Base-by-base conservation (phyloP, 2,888 invertebrate genomes). In the Rugalucina vietnamica region DNA sequence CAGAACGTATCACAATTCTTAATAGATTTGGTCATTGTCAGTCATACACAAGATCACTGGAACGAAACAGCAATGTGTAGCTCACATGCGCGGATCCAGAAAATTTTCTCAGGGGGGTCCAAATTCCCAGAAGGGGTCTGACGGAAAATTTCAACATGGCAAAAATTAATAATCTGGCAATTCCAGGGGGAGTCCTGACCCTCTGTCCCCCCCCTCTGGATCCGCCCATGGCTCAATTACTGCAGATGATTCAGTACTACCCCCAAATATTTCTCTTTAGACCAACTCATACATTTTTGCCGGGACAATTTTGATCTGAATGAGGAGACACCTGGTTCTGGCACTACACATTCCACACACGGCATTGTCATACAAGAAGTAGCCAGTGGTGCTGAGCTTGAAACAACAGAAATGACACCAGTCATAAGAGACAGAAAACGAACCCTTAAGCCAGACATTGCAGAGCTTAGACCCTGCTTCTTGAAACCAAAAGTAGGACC, bases 281-380 rank as follows among this genome's bases (percentile, higher is more conserved):
- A 72, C 50, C 34, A 82, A 70, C n/a, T 5, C 29, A 60, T 74
- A 18, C 71, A 79, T 79, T 74, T 57, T n/a, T 79, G 74, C 24
- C 75, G 74, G 37, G 57, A 75, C 34, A 79, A 79, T 60, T 79
- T 79, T 49, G 74, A 79, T 71, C 36, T 79, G 24, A n/a, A 29
- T 12, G 79, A 87, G 43, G 82, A 85, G 34, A 81, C n/a, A n/a
- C n/a, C n/a, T n/a, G 84, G 81, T 12, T 18, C 79, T 57, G 88
- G 77, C 18, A 88, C 85, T 70, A 88, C 78, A 5, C 78, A 88
- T 29, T 70, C 84, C 0, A 69, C 85, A 27, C 88, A 84, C 65
- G 82, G 85, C 14, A 85, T 87, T 18, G 74, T 81, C n/a, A 76
- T 85, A 12, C 81, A 88, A 79, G 87, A 85, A 21, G 32, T 60